Evolutionary conservation across 2,797 vertebrate species (phyloP).

Genomic region (Loris lydekkerianus): DNA sequence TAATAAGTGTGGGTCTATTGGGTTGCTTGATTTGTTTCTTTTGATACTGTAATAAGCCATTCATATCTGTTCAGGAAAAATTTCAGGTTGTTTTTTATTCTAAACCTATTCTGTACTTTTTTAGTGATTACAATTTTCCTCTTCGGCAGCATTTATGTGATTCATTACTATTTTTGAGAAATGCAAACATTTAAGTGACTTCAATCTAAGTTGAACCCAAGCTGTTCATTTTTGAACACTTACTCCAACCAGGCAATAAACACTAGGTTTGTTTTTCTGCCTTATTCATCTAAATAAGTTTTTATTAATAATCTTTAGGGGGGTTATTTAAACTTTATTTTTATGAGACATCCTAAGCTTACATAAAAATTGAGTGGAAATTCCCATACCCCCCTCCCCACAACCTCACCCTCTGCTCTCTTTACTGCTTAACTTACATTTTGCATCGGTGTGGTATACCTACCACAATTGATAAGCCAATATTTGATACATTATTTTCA

Average conservation of each 20-base stretch:
- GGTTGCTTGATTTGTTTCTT: constrained; percentile 25
- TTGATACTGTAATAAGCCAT: constrained; percentile 26
- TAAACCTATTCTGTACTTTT: constrained; percentile 12
- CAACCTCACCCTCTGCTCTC: neutral
- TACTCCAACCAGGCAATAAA: neutral
- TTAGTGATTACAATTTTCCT: neutral
- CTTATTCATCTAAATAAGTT: neutral
- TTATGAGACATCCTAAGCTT: constrained; percentile 21
- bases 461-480: neutral
- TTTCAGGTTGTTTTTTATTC: neutral
- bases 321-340: neutral
- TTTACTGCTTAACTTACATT: neutral
- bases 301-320: neutral
- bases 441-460: neutral
- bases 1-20: neutral
- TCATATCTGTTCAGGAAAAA: neutral
- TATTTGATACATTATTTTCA: neutral
- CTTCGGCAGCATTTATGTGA: neutral
- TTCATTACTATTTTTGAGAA: neutral
- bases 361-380: constrained; percentile 18
- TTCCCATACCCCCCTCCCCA: neutral
- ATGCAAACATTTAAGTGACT: neutral
- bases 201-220: neutral
- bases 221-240: neutral
- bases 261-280: neutral